Base-by-base conservation (phyloP, 2,888 invertebrate genomes). In the Diadromus collaris region DNA sequence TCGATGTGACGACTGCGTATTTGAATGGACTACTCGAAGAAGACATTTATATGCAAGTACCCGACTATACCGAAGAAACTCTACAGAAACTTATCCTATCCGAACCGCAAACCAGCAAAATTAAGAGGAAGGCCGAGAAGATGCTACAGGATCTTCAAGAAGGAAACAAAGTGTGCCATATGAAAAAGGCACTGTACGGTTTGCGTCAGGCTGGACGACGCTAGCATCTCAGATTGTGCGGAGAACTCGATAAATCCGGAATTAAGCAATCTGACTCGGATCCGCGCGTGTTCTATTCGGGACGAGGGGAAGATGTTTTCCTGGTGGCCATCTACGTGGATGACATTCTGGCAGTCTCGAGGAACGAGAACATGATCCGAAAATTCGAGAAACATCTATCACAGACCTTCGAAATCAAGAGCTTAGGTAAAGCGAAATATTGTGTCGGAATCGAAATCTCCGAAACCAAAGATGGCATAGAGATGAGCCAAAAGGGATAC, bases 371-470 rank as follows among this genome's bases (percentile, higher is more conserved):
- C 16, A 72, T 27, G 6, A 67, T 77, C 16, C 21, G 56, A 34
- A 19, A 61, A 6, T 54, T 77, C 34, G 67, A 51, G 24, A 21
- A 56, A 68, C 51, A 63, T 7, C 21, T 78, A 5, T 68, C 68
- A 2, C 34, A 48, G 34, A 67, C 21, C 0, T 82, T 85, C 19
- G 70, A 80, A 24, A 67, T 81, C 10, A 82, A 81, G 68, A 78
- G 79, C 41, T 51, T 84, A 1, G 81, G 80, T 16, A 63, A 76
- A 34, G 70, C 67, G 0, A 72, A 48, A 16, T 72, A 82, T 60
- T 83, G 82, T 69, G 64, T 86, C 19, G 84, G 83, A n/a, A 82
- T 85, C 1, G 83, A 85, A 76, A 83, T 85, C 41, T 60, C 27
- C 0, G 21, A 63, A 56, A 41, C 7, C 3, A 19, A 68, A 29